These are phyloP conservation scores for Nannospalax galili DNA, from an alignment of 2,113 vertebrate species.

Conservation along the genomic window DNA sequence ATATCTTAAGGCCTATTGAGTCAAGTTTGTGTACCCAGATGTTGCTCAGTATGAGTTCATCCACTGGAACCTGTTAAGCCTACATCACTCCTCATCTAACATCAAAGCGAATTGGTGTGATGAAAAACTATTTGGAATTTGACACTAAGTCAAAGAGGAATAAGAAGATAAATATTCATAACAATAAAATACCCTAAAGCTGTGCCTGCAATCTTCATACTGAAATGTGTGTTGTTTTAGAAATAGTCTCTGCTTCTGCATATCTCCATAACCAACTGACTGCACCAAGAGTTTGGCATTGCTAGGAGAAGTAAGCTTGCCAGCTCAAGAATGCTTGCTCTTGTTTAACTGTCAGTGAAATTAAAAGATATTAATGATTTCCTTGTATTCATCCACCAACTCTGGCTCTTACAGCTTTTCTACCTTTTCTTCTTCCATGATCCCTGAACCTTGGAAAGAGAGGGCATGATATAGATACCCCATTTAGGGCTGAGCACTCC, in stretches of 20 bases:
- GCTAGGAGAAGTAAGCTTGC: neutral
- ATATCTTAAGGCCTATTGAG: too few species aligned
- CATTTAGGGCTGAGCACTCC: too few species aligned
- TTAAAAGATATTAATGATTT: neutral
- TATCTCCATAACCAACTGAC: neutral
- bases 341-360: neutral
- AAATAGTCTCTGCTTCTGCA: neutral
- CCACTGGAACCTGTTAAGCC: too few species aligned
- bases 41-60: too few species aligned
- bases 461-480: too few species aligned
- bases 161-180: neutral
- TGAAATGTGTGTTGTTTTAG: neutral
- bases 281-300: neutral
- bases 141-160: neutral
- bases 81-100: neutral
- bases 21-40: too few species aligned
- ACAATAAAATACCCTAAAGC: neutral
- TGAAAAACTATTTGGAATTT: constrained; percentile 22
- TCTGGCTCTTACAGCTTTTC: too few species aligned
- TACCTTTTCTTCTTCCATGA: too few species aligned
- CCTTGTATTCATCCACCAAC: too few species aligned
- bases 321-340: neutral
- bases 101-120: neutral
- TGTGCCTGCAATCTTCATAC: neutral
- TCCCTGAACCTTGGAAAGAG: too few species aligned